Evolutionary conservation across 2,113 vertebrate genomes (phyloP).

Genomic region (Thryonomys swinderianus): DNA sequence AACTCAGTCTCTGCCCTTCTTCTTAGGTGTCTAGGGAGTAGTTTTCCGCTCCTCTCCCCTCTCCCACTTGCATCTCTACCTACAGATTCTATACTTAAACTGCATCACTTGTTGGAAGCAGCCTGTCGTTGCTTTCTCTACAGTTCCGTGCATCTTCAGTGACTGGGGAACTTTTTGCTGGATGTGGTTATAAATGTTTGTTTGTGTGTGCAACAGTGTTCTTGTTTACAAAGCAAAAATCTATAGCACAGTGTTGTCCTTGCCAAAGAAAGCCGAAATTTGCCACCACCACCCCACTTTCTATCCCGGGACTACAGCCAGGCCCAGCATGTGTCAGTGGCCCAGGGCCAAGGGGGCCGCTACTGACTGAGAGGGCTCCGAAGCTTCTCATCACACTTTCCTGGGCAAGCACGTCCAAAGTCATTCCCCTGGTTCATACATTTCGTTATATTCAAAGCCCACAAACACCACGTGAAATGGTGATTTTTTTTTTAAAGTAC

Average conservation of each 20-base stretch:
- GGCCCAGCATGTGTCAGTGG: slow-evolving; percentile 54
- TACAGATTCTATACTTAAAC: background rate
- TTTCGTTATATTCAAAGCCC: slow-evolving; percentile 12
- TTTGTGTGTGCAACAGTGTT: slow-evolving; percentile 20
- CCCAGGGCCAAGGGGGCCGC: background rate
- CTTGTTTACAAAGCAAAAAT: slow-evolving; percentile 65
- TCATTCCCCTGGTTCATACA: slow-evolving; percentile 11
- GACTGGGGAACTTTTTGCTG: background rate
- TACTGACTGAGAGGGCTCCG: background rate
- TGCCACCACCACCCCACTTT: background rate
- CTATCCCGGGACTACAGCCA: background rate
- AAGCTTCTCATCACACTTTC: slow-evolving; percentile 32
- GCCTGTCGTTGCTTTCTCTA: background rate
- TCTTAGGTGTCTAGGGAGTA: background rate
- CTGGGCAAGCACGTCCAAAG: slow-evolving; percentile 40
- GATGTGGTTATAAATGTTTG: slow-evolving; percentile 32
- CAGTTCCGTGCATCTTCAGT: background rate
- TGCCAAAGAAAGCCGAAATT: slow-evolving; percentile 56
- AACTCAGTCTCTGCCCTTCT: background rate
- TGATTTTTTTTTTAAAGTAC: slow-evolving; percentile 5
- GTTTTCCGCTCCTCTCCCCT: background rate
- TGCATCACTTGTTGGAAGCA: background rate
- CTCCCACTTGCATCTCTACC: background rate
- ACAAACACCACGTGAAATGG: background rate
- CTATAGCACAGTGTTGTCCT: background rate